Percentiles rank a stretch among this genome's conserved stretches.
These are phyloP conservation scores for human DNA, from an alignment of 2,113 vertebrate genomes.

Conservation along the genomic window GRCh38 chr22:49200501-49201000, in stretches of 20 bases:
- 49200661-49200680: not conserved
- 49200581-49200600: too few species aligned
- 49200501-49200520: accelerated
- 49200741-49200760: not conserved
- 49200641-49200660: accelerated
- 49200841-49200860: not conserved
- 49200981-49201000: not conserved
- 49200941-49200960: not conserved
- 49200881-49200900: not conserved
- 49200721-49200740: not conserved
- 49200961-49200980: not conserved
- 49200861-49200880: not conserved
- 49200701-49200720: accelerated
- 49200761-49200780: accelerated
- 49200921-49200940: not conserved
- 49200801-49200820: accelerated
- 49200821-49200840: accelerated
- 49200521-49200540: accelerated
- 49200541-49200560: not conserved
- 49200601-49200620: not conserved
- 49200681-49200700: too few species aligned
- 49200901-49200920: not conserved
- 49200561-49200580: accelerated
- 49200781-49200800: accelerated
- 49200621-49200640: not conserved